These are phyloP conservation scores for Poeciliopsis presidionis DNA, from an alignment of 2,797 vertebrate species.

Conservation along the genomic window DNA sequence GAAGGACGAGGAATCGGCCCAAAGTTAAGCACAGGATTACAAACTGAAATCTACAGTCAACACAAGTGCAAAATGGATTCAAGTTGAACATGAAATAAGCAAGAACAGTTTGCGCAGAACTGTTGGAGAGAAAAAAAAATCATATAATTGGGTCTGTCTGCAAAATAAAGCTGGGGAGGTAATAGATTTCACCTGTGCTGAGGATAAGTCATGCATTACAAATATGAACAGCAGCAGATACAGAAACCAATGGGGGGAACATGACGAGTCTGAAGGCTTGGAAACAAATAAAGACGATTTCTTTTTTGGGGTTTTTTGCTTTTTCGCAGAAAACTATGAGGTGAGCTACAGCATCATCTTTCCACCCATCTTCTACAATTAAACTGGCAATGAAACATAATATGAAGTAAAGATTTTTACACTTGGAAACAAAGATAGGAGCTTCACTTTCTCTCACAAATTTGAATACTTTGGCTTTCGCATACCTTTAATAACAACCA, in stretches of 20 bases:
- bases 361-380: background rate
- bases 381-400: background rate
- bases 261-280: background rate
- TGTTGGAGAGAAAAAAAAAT: conserved; percentile 11
- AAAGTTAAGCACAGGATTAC: conserved; percentile 3
- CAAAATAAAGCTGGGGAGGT: conserved; percentile 8
- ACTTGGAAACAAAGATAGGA: background rate
- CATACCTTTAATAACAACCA: background rate
- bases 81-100: conserved; percentile 11
- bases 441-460: background rate
- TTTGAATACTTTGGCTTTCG: background rate
- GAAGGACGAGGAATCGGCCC: conserved; percentile 1
- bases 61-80: conserved; percentile 26
- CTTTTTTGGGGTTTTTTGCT: background rate
- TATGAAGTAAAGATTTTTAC: background rate
- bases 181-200: conserved; percentile 15
- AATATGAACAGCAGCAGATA: conserved; percentile 23
- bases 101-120: conserved; percentile 18
- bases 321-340: background rate
- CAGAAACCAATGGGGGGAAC: conserved; percentile 2
- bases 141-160: conserved; percentile 16
- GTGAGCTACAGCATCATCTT: background rate
- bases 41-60: conserved; percentile 27
- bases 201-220: conserved; percentile 24
- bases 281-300: background rate